Conservation (phyloP, 2,113 vertebrate species). For the Acanthisitta chloris region DNA sequence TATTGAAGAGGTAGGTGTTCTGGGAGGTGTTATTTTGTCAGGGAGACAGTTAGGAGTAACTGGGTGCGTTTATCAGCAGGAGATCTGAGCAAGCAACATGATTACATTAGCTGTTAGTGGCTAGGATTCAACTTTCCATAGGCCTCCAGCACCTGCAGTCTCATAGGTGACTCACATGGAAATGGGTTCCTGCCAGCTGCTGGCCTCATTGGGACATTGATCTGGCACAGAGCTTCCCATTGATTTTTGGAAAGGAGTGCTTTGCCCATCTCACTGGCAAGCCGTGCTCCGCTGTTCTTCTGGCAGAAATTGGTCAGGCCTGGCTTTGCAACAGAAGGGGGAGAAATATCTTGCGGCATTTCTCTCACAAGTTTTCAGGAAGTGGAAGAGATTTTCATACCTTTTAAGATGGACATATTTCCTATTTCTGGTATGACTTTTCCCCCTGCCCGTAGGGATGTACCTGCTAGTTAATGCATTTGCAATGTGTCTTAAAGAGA, state of each 20-base stretch:
- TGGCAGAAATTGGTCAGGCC: background rate
- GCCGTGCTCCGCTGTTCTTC: accelerated
- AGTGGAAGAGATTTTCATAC: background rate
- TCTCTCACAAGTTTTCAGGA: background rate
- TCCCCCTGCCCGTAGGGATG: background rate
- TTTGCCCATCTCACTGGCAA: accelerated
- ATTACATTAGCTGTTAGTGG: conserved; percentile 56
- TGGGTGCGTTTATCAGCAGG: conserved; percentile 44
- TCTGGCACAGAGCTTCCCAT: background rate
- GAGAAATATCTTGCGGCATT: background rate
- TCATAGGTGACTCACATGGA: background rate
- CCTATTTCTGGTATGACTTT: background rate
- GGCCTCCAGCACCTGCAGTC: conserved; percentile 31
- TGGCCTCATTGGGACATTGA: background rate
- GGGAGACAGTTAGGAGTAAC: conserved; percentile 47
- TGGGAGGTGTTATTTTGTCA: conserved; percentile 49
- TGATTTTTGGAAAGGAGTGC: background rate
- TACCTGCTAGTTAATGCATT: background rate
- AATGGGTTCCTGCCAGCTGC: background rate
- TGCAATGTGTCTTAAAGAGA: background rate
- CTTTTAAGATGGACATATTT: background rate
- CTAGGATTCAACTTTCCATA: conserved; percentile 57
- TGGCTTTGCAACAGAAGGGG: background rate
- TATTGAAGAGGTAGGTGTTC: conserved; percentile 32
- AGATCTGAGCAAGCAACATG: conserved; percentile 50